Evolutionary conservation across 1,140 invertebrate species (phyloP).

Genomic region (Drosophila asahinai): DNA sequence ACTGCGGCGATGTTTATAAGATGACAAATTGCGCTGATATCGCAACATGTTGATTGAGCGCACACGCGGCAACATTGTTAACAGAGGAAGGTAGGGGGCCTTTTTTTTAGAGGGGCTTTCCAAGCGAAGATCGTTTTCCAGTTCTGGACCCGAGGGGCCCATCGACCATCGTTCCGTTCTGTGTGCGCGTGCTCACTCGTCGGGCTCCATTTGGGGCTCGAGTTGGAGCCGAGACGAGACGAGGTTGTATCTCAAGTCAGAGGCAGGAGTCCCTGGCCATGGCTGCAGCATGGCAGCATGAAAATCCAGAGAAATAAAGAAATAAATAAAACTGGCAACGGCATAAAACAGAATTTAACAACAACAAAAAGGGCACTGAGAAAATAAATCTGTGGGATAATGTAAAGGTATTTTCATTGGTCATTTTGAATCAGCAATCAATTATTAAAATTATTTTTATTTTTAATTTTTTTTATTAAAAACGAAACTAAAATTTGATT

Average conservation of each 20-base stretch:
- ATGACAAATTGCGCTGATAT: constrained; percentile 83
- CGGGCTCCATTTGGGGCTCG: constrained; percentile 50
- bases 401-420: background rate
- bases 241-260: constrained; percentile 4
- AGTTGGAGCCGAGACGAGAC: constrained; percentile 4
- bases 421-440: background rate
- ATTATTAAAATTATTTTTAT: too few species aligned
- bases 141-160: constrained; percentile 36
- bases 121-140: constrained; percentile 30
- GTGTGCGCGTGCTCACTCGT: constrained; percentile 76
- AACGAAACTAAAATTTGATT: too few species aligned
- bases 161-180: constrained; percentile 46
- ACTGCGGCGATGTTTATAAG: constrained; percentile 69
- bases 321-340: constrained; percentile 82
- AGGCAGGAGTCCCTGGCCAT: constrained; percentile 39
- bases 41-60: constrained; percentile 82
- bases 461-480: too few species aligned
- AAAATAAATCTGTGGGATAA: background rate
- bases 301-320: constrained; percentile 79
- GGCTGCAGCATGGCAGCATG: constrained; percentile 43
- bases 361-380: constrained; percentile 11
- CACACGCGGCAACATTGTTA: constrained; percentile 79
- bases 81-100: constrained; percentile 10
- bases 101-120: background rate
- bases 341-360: constrained; percentile 64